Evolutionary conservation across 2,888 invertebrate genomes (phyloP).

Genomic region (Luperina testacea): DNA sequence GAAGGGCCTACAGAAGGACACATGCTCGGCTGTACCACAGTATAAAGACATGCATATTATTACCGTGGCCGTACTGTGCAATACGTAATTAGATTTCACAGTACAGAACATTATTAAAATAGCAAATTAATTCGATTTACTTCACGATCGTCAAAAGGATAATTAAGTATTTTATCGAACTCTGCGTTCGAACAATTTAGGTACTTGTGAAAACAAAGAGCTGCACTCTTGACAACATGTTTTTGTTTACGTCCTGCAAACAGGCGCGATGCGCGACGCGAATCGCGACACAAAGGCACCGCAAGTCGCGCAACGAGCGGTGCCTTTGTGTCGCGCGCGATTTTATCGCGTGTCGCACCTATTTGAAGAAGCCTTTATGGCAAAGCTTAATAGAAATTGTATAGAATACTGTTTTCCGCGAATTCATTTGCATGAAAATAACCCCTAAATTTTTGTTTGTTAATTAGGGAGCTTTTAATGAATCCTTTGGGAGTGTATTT

Average conservation of each 20-base stretch:
- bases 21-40: too few relatives aligned
- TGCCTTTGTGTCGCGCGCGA: too few relatives aligned
- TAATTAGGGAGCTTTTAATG: not conserved
- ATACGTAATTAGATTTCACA: conserved; percentile 8
- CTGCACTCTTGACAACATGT: not conserved
- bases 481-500: not conserved
- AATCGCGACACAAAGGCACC: too few relatives aligned
- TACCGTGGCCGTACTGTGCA: not conserved
- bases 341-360: too few relatives aligned
- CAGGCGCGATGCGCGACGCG: too few relatives aligned
- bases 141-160: conserved; percentile 24
- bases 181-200: not conserved
- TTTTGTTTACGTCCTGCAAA: conserved; percentile 5
- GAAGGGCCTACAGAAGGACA: not conserved
- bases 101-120: conserved; percentile 23
- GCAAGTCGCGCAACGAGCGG: too few relatives aligned
- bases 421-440: conserved; percentile 3
- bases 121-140: conserved; percentile 37
- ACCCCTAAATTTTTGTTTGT: not conserved
- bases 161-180: conserved; percentile 36
- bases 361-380: too few relatives aligned
- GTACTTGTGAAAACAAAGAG: conserved; percentile 32
- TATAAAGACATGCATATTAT: too few relatives aligned
- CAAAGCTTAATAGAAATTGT: not conserved
- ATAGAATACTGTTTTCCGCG: not conserved